Evolutionary conservation across 2,797 vertebrate genomes (phyloP), one percentile per base, ranked within the genome.

Genomic region (Eurystomus glaucurus): DNA sequence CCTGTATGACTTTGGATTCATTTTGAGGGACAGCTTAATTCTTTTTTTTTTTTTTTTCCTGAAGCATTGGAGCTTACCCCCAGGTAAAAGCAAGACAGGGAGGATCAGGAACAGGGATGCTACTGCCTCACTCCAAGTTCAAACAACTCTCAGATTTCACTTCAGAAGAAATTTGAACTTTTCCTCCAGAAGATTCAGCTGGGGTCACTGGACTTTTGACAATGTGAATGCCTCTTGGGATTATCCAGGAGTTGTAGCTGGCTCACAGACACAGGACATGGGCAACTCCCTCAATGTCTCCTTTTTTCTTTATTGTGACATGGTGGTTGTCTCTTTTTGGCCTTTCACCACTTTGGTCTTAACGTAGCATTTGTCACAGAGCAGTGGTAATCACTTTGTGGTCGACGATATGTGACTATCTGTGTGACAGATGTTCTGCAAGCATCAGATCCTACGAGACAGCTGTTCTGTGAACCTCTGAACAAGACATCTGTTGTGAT

Each of bases 401-500:
- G 55, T 83, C 3, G 5, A 85, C 69, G 39, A 51, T 35, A 72
- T 22, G 19, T 88, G 55, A 81, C 76, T 77, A 37, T 48, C 37
- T 31, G 29, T 79, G 26, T 2, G 5, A 35, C 80, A 95, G 77
- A 85, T 65, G 62, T 78, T 92, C 62, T 72, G 74, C 51, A 84
- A 84, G 66, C 66, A 76, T 87, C 65, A 79, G 46, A 72, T 86
- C 82, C 88, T 82, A 78, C 13, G n/a, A 93, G 78, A 50, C 81
- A 95, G 74, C 26, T 93, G 50, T 76, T 94, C 55, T 62, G 11
- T 25, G 51, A 94, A 88, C 18, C 35, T 55, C 77, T 69, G 54
- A 93, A 94, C 69, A 90, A 84, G 52, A 61, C 69, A 84, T 68
- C 35, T 90, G 35, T 62, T 81, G 17, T 11, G 93, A 77, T 83